Evolutionary conservation across 2,797 vertebrate species (phyloP), one percentile per base, ranked within the genome.

Genomic region (Acanthurus tractus): DNA sequence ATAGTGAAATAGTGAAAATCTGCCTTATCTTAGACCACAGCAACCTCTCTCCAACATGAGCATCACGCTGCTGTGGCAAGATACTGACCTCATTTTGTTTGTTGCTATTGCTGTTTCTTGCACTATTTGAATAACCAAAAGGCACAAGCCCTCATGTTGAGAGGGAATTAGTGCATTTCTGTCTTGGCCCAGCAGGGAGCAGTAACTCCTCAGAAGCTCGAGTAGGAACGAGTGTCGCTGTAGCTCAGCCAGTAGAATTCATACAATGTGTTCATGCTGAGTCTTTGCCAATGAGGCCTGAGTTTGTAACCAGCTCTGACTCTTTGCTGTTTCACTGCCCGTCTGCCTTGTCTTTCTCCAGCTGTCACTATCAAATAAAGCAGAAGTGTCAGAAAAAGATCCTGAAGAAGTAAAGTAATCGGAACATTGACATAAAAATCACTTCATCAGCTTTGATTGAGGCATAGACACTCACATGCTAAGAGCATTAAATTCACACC

Each of bases 401-500:
- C 17, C 20, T 49, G 8, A 34, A 7, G 18, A 18, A 49, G 29
- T 64, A 74, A 75, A 88, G 44, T 36, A 48, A 71, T 13, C 58
- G 56, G 44, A 79, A 25, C 63, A 74, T 38, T 25, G 67, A 63
- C 75, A 70, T 78, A 49, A 76, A 79, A 82, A 68, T 50, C 77
- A 64, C 64, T 74, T 74, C 18, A 23, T 82, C 29, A 34, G 29
- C 46, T 84, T 68, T 80, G 81, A 72, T 34, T 83, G 65, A 89
- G 81, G 82, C 81, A 81, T 76, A 88, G 66, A 82, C 79, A 84
- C 83, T 84, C 9, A 14, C 91, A 93, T 93, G 91, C 89, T 87
- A 34, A 83, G 55, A 81, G 73, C 70, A 82, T 84, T 77, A 77
- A 85, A 76, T 81, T 83, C 86, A 90, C 82, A 88, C 63, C 83